Evolutionary conservation across 2,888 invertebrate genomes (phyloP).

Genomic region (Polymixis flavicincta): DNA sequence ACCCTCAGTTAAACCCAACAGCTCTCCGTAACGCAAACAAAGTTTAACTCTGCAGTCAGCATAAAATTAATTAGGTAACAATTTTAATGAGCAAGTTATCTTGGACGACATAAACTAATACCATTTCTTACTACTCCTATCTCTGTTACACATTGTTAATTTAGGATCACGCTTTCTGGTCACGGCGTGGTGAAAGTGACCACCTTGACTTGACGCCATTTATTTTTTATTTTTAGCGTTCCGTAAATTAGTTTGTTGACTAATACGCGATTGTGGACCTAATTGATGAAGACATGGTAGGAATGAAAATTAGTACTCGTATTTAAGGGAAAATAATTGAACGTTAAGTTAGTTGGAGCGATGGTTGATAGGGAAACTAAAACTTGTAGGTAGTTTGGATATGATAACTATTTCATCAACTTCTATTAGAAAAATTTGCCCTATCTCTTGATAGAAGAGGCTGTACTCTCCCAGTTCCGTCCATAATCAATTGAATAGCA

Average conservation of each 20-base stretch:
- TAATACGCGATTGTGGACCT: conserved; percentile 26
- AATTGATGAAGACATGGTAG: conserved; percentile 3
- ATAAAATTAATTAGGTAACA: conserved; percentile 66
- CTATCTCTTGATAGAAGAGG: not conserved
- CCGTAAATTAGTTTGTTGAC: conserved; percentile 44
- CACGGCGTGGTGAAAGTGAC: conserved; percentile 79
- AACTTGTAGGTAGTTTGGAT: not conserved
- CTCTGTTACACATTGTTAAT: conserved; percentile 86
- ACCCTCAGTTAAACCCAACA: conserved; percentile 36
- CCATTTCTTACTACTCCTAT: conserved; percentile 66
- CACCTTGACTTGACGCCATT: conserved; percentile 45
- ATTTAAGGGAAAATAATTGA: not conserved
- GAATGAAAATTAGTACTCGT: not conserved
- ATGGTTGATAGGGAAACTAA: not conserved
- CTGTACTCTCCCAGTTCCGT: not conserved
- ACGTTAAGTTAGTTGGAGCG: not conserved
- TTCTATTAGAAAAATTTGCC: not conserved
- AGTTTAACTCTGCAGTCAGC: conserved; percentile 18
- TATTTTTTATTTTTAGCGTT: conserved; percentile 66
- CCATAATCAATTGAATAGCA: not conserved
- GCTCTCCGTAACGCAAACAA: conserved; percentile 37
- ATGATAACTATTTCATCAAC: not conserved
- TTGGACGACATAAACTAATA: conserved; percentile 69
- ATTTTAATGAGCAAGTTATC: conserved; percentile 75
- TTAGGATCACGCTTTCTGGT: conserved; percentile 87